These are phyloP conservation scores for Bombus consobrinus DNA, from an alignment of 1,140 invertebrate species.

Conservation along the genomic window DNA sequence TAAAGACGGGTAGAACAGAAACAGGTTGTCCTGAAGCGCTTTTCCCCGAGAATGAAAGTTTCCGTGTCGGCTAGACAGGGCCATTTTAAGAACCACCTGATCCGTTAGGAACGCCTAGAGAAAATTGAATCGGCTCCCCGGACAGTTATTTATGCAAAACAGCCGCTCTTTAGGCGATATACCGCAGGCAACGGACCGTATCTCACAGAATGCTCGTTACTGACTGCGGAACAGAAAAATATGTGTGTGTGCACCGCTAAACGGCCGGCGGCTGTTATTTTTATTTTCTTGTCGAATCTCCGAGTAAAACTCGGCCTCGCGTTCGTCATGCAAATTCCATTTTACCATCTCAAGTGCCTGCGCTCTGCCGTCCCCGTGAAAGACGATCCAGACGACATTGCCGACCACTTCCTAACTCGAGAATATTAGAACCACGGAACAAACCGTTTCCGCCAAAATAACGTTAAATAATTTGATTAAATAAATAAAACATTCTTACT, in stretches of 20 bases:
- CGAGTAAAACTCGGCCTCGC: slow-evolving; percentile 46
- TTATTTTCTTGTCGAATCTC: slow-evolving; percentile 44
- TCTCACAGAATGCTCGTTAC: slow-evolving; percentile 58
- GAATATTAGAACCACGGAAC: slow-evolving; percentile 23
- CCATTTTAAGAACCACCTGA: slow-evolving; percentile 54
- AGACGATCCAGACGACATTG: slow-evolving; percentile 37
- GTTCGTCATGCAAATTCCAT: slow-evolving; percentile 69
- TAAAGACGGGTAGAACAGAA: not conserved
- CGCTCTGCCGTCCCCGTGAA: not conserved
- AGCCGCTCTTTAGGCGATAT: slow-evolving; percentile 54
- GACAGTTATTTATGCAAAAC: slow-evolving; percentile 69
- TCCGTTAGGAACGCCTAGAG: slow-evolving; percentile 56
- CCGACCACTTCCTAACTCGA: slow-evolving; percentile 29
- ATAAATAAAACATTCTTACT: too few relatives aligned
- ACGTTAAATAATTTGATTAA: not conserved
- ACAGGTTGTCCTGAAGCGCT: slow-evolving; percentile 7
- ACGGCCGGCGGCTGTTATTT: slow-evolving; percentile 58
- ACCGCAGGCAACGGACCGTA: slow-evolving; percentile 48
- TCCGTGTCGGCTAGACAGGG: slow-evolving; percentile 22
- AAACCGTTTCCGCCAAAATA: slow-evolving; percentile 7
- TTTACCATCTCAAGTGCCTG: slow-evolving; percentile 60
- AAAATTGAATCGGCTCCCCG: slow-evolving; percentile 65
- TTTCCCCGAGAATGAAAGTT: slow-evolving; percentile 5
- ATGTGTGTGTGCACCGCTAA: slow-evolving; percentile 31
- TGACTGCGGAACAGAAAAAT: slow-evolving; percentile 51